A percentile compares a stretch with the other conserved stretches of the same genome.
Evolutionary conservation across 2,797 vertebrate species (phyloP).

Genomic region (Ataeniobius toweri): DNA sequence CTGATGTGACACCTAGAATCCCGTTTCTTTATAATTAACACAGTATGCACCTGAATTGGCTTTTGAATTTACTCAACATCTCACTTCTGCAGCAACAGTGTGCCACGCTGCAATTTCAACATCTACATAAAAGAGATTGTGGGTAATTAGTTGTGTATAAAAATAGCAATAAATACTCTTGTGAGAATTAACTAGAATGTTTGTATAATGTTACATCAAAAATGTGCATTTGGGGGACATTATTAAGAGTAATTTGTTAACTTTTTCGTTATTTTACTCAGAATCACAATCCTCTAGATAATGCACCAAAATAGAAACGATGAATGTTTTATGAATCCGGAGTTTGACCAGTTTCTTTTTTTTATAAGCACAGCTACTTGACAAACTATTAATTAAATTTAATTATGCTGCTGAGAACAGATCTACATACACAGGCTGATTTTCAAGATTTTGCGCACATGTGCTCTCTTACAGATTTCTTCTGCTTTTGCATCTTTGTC

Average conservation of each 20-base stretch:
- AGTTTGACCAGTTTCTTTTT: neutral
- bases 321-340: neutral
- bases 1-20: slow-evolving; percentile 1
- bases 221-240: neutral
- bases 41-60: neutral
- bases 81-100: neutral
- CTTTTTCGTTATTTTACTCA: neutral
- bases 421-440: neutral
- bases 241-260: neutral
- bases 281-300: neutral
- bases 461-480: too few species aligned
- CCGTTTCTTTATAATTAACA: slow-evolving; percentile 3
- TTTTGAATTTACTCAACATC: neutral
- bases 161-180: neutral
- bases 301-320: neutral
- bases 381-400: neutral
- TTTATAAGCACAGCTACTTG: neutral
- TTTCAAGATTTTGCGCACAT: neutral
- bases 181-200: neutral
- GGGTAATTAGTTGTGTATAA: neutral
- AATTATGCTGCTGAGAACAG: neutral
- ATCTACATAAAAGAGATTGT: neutral
- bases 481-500: neutral
- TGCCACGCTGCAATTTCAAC: neutral
- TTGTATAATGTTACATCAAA: too few species aligned